phyloP scores from a whole-genome alignment of 1,140 invertebrate species.

The Metaphire vulgaris region DNA sequence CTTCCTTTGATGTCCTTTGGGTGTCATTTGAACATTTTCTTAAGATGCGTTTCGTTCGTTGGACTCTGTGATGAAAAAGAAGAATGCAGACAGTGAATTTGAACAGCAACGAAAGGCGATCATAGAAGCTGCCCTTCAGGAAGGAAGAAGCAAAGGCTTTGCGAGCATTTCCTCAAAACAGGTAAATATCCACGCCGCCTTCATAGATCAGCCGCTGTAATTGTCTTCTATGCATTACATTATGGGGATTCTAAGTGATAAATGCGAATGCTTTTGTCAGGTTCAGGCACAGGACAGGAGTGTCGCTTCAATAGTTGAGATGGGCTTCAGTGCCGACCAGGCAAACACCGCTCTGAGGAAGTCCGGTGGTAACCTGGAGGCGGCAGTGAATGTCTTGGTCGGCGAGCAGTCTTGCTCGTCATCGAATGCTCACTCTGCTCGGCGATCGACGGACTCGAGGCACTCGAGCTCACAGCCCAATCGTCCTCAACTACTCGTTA shows the following conservation, averaged over 20 bases:
- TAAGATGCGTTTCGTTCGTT: constrained; percentile 49
- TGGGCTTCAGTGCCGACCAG: constrained; percentile 70
- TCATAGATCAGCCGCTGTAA: background rate
- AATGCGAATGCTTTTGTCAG: too few relatives aligned
- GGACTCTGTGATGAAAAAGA: constrained; percentile 36
- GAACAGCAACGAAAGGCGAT: constrained; percentile 74
- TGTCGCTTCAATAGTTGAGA: constrained; percentile 71
- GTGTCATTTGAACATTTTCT: too few relatives aligned
- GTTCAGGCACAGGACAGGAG: constrained; percentile 63
- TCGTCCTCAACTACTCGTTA: background rate
- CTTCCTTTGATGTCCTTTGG: too few relatives aligned
- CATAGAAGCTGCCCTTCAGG: constrained; percentile 68
- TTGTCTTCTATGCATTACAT: background rate
- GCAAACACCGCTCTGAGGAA: constrained; percentile 66
- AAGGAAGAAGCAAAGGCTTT: background rate
- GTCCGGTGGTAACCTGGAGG: constrained; percentile 66
- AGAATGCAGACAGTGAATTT: constrained; percentile 66
- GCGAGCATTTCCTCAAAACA: constrained; percentile 17
- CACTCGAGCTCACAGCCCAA: background rate
- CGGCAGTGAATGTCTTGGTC: constrained; percentile 56
- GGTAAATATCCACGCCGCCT: constrained; percentile 22
- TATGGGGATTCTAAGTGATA: too few relatives aligned
- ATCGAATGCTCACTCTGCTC: too few relatives aligned
- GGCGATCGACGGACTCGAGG: background rate
- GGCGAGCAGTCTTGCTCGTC: background rate